Evolutionary conservation across 2,888 invertebrate species (phyloP), one percentile per base, ranked within the genome.

Genomic region (Piscicola geometra): DNA sequence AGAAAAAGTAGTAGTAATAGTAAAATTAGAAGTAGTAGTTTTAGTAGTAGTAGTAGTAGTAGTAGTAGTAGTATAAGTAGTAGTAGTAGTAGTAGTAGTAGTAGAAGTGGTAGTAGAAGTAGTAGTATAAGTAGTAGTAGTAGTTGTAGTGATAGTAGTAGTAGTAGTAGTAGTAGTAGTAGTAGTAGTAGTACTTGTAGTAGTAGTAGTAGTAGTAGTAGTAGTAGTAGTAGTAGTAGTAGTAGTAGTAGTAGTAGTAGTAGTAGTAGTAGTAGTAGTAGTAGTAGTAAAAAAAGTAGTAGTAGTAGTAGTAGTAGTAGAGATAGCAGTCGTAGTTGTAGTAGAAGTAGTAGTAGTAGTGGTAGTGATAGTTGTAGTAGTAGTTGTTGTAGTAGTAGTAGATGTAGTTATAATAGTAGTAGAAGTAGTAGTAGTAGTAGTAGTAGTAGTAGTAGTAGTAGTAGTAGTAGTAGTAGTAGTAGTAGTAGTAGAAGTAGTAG

Each of bases 321-420:
- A 15, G 69, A n/a, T 41, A 33, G 70, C 36, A 70, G 70, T 70
- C n/a, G 41, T 36, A 32, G 70, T 33, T 1, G 71, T 28, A 71
- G 50, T 71, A 50, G 71, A 41, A 56, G 71, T n/a, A 41, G 36
- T 41, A 67, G 3, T 67, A 69, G 35, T 69, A 69, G 70, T 69
- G 32, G 70, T 69, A 69, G 70, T 69, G 32, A 33, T 69, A 71
- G 72, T 64, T 64, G 72, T 64, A 72, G 72, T 64, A 72, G 72
- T 66, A 72, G 72, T 66, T 64, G 72, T 66, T 64, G 72, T 66
- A 72, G 72, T 66, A 72, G 72, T 66, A 73, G 73, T 67, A 73
- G 73, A 3, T 68, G 56, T 25, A 72, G 68, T 41, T 28, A 25
- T 71, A 71, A 47, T 41, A 67, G 35, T 15, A 21, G n/a, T 69